Conservation (phyloP, 2,113 vertebrate species). For the Oryzias woworae region DNA sequence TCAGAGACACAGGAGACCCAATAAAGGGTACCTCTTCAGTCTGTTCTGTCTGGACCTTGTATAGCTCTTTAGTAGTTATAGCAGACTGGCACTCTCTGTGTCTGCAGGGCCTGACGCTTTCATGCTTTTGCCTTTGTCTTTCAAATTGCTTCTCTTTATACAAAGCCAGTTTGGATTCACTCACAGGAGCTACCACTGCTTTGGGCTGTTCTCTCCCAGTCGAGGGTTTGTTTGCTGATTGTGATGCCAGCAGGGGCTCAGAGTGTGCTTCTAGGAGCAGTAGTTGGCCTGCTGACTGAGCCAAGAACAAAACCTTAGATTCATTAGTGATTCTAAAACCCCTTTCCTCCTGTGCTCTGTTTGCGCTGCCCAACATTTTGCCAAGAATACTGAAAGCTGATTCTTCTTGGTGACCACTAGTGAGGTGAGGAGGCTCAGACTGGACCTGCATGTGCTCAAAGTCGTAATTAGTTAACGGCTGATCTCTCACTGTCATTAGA, state of each 20-base stretch:
- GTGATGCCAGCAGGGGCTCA: conserved; percentile 40
- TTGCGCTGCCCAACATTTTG: conserved; percentile 38
- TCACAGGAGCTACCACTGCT: conserved; percentile 50
- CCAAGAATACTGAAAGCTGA: conserved; percentile 48
- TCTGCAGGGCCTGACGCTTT: conserved; percentile 48
- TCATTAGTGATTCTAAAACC: conserved; percentile 66
- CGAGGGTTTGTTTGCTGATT: conserved; percentile 17
- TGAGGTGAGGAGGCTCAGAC: conserved; percentile 57
- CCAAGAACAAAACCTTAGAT: conserved; percentile 62
- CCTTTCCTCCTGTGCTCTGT: conserved; percentile 53
- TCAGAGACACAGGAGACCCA: conserved; percentile 43
- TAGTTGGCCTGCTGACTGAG: conserved; percentile 56
- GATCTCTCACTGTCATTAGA: conserved; percentile 54
- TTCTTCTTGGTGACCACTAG: conserved; percentile 63
- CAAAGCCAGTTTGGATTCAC: conserved; percentile 42
- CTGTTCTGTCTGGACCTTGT: conserved; percentile 64
- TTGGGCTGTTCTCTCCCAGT: conserved; percentile 40
- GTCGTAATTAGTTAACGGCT: conserved; percentile 30
- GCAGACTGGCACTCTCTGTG: conserved; percentile 61
- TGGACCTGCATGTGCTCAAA: conserved; percentile 26
- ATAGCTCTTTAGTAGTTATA: conserved; percentile 70
- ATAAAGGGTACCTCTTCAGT: conserved; percentile 38
- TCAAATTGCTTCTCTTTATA: conserved; percentile 60
- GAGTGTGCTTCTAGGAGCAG: conserved; percentile 57
- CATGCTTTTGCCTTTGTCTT: conserved; percentile 32